These are phyloP conservation scores for Mastomys natalensis DNA, from an alignment of 2,113 vertebrate genomes.

Conservation along the genomic window DNA sequence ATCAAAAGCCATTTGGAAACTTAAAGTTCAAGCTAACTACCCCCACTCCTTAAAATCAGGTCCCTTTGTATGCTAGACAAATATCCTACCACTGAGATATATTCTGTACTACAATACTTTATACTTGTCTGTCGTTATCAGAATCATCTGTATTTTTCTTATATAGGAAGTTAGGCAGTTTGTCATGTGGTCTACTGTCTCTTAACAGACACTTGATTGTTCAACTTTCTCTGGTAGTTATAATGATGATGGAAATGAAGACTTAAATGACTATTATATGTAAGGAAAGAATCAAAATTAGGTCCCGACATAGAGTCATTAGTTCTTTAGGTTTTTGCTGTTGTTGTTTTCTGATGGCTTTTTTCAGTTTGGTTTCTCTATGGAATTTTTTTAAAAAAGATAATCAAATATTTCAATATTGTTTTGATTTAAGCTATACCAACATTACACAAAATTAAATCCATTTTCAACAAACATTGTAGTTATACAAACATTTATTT, in stretches of 20 bases:
- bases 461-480: not conserved
- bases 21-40: not conserved
- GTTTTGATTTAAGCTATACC: not conserved
- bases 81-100: not conserved
- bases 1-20: not conserved
- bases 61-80: not conserved
- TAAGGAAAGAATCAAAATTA: not conserved
- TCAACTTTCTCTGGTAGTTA: not conserved
- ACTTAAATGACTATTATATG: not conserved
- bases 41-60: not conserved
- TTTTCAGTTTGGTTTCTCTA: not conserved
- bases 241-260: not conserved
- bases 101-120: not conserved
- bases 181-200: not conserved
- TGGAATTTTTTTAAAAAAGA: not conserved
- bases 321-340: not conserved
- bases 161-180: not conserved
- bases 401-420: not conserved
- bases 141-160: not conserved
- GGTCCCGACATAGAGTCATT: not conserved
- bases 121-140: not conserved
- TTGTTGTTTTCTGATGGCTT: not conserved
- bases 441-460: not conserved
- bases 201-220: not conserved
- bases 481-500: not conserved